Conservation (phyloP, 1,140 invertebrate genomes). For the Hypothenemus hampei region DNA sequence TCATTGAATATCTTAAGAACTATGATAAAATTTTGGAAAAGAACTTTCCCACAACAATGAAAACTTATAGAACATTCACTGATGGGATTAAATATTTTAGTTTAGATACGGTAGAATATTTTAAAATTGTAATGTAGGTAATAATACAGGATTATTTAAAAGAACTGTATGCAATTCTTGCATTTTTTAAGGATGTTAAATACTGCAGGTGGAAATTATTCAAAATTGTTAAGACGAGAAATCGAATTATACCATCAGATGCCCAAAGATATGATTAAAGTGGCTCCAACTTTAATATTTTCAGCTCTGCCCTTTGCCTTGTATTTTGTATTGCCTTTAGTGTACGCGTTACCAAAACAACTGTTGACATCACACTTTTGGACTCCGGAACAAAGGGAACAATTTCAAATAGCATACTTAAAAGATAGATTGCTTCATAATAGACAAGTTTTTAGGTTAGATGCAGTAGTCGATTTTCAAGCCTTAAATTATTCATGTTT, state of each 20-base stretch:
- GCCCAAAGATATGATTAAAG: conserved; percentile 73
- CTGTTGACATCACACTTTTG: conserved; percentile 82
- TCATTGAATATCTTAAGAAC: conserved; percentile 59
- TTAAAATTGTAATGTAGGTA: conserved; percentile 51
- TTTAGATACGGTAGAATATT: conserved; percentile 64
- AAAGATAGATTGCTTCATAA: conserved; percentile 59
- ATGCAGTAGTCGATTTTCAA: neutral
- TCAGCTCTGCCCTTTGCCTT: conserved; percentile 79
- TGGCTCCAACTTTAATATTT: conserved; percentile 71
- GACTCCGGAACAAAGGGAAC: conserved; percentile 69
- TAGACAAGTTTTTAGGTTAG: conserved; percentile 44
- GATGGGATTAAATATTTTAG: conserved; percentile 73
- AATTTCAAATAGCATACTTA: conserved; percentile 63
- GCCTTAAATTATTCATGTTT: conserved; percentile 48
- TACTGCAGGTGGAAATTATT: conserved; percentile 50
- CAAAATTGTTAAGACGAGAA: conserved; percentile 60
- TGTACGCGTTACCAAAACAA: conserved; percentile 66
- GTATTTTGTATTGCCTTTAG: conserved; percentile 79
- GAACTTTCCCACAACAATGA: conserved; percentile 71
- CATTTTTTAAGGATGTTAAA: conserved; percentile 48
- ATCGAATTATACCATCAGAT: conserved; percentile 71
- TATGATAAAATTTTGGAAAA: conserved; percentile 62
- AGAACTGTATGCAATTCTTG: neutral
- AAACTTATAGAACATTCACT: conserved; percentile 71
- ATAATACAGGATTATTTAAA: neutral